Evolutionary conservation across 2,888 invertebrate species (phyloP).

Genomic region (Heliconius cydno): DNA sequence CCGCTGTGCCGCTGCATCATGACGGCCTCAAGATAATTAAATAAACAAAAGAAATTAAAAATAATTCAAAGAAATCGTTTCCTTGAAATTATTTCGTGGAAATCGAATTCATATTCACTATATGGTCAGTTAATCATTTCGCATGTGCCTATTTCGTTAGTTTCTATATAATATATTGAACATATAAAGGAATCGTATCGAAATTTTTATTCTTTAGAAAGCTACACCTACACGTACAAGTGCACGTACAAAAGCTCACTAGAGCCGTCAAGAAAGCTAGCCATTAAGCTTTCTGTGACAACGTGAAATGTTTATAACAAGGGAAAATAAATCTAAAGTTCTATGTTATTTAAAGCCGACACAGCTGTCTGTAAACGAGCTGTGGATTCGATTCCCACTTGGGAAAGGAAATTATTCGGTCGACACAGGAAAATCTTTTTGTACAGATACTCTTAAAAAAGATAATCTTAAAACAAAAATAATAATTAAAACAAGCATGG

Average conservation of each 20-base stretch:
- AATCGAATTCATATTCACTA: not conserved
- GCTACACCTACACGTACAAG: constrained; percentile 12
- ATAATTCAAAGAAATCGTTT: too few relatives aligned
- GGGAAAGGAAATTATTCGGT: too few relatives aligned
- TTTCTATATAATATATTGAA: not conserved
- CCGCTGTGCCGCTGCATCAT: too few relatives aligned
- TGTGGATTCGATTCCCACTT: not conserved
- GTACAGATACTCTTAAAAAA: too few relatives aligned
- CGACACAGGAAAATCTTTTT: too few relatives aligned
- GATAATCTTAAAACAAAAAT: too few relatives aligned
- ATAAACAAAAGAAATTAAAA: too few relatives aligned
- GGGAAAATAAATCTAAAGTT: not conserved
- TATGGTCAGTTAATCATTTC: not conserved
- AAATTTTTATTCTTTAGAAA: constrained; percentile 6
- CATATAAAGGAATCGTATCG: not conserved
- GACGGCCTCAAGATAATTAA: too few relatives aligned
- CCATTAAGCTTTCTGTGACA: constrained; percentile 24
- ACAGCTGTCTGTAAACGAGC: not conserved
- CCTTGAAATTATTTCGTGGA: not conserved
- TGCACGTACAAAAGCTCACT: constrained; percentile 15
- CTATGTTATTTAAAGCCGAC: not conserved
- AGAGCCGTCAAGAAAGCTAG: constrained; percentile 8
- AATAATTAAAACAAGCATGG: too few relatives aligned
- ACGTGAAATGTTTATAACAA: constrained; percentile 20
- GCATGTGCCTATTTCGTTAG: not conserved